A percentile compares a stretch with the other conserved stretches of the same genome.
phyloP scores from a whole-genome alignment of 2,113 vertebrate species.

The Corapipo altera region DNA sequence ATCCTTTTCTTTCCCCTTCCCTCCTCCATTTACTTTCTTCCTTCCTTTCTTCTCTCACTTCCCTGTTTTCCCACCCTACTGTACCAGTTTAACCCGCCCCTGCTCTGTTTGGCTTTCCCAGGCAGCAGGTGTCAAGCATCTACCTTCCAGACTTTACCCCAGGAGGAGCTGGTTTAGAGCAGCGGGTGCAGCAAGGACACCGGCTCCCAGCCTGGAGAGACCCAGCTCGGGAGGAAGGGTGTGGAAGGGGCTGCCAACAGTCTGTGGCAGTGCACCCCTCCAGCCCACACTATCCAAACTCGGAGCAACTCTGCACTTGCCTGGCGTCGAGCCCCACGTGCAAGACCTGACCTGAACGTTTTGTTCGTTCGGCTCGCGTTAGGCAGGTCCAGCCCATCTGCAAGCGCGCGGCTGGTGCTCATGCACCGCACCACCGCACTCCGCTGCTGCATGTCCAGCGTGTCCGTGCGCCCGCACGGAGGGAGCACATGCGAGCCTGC shows the following conservation, averaged over 20 bases:
- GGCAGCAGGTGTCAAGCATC: slow-evolving; percentile 45
- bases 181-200: neutral
- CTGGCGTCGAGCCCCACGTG: slow-evolving; percentile 99
- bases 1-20: neutral
- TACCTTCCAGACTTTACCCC: neutral
- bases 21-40: neutral
- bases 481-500: neutral
- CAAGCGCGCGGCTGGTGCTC: neutral
- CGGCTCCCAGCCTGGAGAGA: neutral
- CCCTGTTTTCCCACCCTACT: neutral
- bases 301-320: slow-evolving; percentile 83
- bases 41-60: neutral
- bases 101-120: slow-evolving; percentile 58
- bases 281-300: neutral
- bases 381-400: slow-evolving; percentile 90
- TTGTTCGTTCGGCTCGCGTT: slow-evolving; percentile 99
- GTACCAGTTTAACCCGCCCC: neutral
- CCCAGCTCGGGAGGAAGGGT: neutral
- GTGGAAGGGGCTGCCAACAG: neutral
- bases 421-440: neutral
- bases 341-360: slow-evolving; percentile 98
- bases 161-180: neutral
- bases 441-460: neutral
- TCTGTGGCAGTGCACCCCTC: neutral
- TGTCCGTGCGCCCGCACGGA: neutral